phyloP scores from a whole-genome alignment of 2,113 vertebrate genomes.

The Peromyscus polionotus region DNA sequence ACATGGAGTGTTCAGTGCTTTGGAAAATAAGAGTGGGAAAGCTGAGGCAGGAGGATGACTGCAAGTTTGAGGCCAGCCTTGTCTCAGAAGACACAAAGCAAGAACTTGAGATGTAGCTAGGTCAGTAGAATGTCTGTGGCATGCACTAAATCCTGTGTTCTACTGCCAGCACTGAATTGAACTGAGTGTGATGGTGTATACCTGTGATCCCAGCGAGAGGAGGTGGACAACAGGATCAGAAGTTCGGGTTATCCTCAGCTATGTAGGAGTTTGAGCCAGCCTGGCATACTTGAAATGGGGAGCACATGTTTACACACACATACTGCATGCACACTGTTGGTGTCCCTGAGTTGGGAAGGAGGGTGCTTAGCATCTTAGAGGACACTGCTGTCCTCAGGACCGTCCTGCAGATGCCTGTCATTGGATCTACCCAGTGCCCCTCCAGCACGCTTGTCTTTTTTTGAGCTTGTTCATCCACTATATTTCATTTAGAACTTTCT shows the following conservation, averaged over 20 bases:
- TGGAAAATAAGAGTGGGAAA: background rate
- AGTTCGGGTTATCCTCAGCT: background rate
- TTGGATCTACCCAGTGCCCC: background rate
- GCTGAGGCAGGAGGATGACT: background rate
- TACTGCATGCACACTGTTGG: background rate
- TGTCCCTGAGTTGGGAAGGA: background rate
- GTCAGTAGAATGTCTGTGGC: background rate
- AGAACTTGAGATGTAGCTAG: background rate
- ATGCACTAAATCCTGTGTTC: background rate
- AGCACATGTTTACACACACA: too few species aligned
- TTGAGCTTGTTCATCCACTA: too few species aligned
- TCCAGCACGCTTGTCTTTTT: background rate
- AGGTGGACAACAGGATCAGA: background rate
- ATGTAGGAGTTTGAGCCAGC: background rate
- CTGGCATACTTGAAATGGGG: background rate
- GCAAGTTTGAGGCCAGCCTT: background rate
- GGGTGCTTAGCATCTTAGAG: background rate
- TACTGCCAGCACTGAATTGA: background rate
- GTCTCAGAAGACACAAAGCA: background rate
- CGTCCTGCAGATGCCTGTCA: background rate
- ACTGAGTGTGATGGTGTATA: rapidly evolving
- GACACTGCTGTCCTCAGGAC: background rate
- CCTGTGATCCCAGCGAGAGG: background rate
- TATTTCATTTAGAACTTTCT: background rate
- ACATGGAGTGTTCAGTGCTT: background rate